Conservation (phyloP, 2,797 vertebrate species). For the Micromesistius poutassou region DNA sequence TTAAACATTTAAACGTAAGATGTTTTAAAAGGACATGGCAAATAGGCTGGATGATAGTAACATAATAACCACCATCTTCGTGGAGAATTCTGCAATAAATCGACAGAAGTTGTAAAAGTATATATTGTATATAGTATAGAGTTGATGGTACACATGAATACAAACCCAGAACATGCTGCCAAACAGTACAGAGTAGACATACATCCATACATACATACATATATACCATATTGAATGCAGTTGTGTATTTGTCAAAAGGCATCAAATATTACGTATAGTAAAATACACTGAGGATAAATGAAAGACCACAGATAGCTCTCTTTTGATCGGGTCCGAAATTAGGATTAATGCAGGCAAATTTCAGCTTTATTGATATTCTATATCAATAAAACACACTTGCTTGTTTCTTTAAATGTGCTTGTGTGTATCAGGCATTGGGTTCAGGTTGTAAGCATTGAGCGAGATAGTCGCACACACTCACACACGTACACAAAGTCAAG, state of each 20-base stretch:
- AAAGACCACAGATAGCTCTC: background rate
- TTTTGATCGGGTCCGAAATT: background rate
- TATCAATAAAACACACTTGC: too few relatives aligned
- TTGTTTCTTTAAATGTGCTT: too few relatives aligned
- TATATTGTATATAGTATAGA: too few relatives aligned
- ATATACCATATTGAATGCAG: too few relatives aligned
- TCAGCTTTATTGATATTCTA: background rate
- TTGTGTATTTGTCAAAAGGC: background rate
- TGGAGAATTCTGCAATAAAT: background rate
- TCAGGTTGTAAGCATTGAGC: too few relatives aligned
- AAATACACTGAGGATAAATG: background rate
- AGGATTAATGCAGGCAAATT: background rate
- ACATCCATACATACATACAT: too few relatives aligned
- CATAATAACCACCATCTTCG: background rate
- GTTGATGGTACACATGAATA: background rate
- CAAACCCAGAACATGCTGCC: background rate
- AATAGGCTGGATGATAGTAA: background rate
- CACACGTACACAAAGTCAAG: too few relatives aligned
- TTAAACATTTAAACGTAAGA: background rate
- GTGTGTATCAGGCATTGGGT: too few relatives aligned
- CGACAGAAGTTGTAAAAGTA: background rate
- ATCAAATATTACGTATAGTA: background rate
- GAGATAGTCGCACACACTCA: too few relatives aligned
- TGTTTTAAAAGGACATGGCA: background rate
- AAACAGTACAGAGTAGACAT: background rate